Conservation (phyloP, 2,113 vertebrate species). For the Pelmatolapia mariae region DNA sequence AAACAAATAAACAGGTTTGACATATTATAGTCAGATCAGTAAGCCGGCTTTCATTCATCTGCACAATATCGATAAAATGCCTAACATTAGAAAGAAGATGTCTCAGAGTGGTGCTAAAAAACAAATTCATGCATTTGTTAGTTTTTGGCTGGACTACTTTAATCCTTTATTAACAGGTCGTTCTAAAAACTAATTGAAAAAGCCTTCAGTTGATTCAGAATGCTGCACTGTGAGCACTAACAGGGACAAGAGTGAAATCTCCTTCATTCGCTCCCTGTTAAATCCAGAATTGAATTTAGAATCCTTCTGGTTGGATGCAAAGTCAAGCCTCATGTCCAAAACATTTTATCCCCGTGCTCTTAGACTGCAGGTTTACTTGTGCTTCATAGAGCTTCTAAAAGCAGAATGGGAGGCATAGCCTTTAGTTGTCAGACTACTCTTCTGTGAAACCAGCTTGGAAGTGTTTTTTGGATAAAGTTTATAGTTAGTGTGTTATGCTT, state of each 20-base stretch:
- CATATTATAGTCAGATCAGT: not conserved
- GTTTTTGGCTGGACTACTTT: not conserved
- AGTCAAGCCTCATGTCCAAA: not conserved
- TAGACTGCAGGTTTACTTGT: not conserved
- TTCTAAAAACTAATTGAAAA: not conserved
- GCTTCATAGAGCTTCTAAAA: not conserved
- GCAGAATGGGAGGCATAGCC: not conserved
- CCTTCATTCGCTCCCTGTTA: not conserved
- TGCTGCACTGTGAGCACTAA: not conserved
- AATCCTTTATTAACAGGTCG: not conserved
- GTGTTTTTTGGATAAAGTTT: not conserved
- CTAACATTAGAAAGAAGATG: not conserved
- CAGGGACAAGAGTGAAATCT: not conserved
- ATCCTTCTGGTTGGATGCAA: not conserved
- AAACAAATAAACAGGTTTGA: not conserved
- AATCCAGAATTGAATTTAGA: not conserved
- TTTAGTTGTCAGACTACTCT: not conserved
- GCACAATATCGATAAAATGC: not conserved
- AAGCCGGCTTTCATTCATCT: not conserved
- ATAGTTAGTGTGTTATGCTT: not conserved
- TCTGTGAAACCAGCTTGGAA: not conserved
- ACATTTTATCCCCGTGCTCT: not conserved
- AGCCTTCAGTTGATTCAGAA: not conserved
- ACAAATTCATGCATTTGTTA: not conserved
- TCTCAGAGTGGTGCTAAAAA: not conserved